These are phyloP conservation scores for Bothrops jararaca DNA, from an alignment of 2,113 vertebrate species.

Conservation along the genomic window DNA sequence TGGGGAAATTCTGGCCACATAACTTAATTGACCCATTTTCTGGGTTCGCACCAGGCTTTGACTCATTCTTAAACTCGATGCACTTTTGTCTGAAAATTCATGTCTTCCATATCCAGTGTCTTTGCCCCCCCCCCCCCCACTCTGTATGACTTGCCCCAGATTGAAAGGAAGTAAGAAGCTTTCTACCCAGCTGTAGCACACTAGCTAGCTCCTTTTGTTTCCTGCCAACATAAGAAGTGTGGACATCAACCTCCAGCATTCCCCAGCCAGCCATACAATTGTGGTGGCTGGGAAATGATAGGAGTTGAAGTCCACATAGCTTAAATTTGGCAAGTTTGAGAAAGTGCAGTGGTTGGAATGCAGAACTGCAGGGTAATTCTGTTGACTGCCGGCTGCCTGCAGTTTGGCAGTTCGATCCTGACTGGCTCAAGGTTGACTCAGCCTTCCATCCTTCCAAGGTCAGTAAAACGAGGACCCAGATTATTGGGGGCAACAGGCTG, in stretches of 20 bases:
- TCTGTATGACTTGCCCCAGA: neutral
- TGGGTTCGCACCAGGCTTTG: neutral
- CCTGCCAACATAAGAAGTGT: neutral
- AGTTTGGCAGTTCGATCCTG: too few species aligned
- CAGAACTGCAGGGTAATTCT: too few species aligned
- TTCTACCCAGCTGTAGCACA: neutral
- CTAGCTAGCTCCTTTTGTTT: neutral
- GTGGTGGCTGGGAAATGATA: neutral
- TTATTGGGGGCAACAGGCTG: neutral
- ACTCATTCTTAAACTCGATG: neutral
- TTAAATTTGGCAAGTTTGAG: neutral
- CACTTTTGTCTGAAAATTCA: neutral
- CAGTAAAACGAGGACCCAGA: neutral
- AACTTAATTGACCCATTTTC: neutral
- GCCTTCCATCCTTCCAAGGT: neutral
- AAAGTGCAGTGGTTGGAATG: neutral
- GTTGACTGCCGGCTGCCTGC: too few species aligned
- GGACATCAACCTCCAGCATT: neutral
- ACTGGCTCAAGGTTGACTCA: neutral
- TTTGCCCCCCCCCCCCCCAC: neutral
- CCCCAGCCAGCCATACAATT: neutral
- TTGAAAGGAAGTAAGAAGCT: neutral
- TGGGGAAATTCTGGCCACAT: neutral
- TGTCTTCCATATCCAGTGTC: neutral
- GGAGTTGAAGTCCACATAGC: neutral